phyloP scores from a whole-genome alignment of 2,797 vertebrate genomes.

The Microchirus variegatus region DNA sequence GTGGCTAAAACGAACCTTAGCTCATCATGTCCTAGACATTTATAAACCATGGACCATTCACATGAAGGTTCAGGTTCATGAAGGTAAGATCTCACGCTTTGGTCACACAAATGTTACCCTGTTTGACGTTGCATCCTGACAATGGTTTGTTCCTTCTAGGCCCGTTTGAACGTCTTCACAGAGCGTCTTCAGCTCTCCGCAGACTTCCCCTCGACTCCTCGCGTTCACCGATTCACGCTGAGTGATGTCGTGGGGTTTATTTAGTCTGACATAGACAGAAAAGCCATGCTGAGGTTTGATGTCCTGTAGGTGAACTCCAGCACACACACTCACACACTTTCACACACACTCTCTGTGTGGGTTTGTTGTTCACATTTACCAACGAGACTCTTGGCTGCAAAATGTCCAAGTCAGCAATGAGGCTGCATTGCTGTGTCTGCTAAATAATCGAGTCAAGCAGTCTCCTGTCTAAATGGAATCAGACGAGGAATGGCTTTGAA shows the following conservation, averaged over 20 bases:
- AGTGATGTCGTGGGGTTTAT: conserved; percentile 8
- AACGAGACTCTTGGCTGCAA: conserved; percentile 59
- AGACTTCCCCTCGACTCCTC: conserved; percentile 10
- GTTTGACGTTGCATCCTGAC: no score
- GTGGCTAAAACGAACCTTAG: no score
- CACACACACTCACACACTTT: no score
- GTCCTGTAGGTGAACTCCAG: conserved; percentile 66
- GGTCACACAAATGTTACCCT: no score
- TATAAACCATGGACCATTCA: no score
- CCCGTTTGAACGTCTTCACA: conserved; percentile 16
- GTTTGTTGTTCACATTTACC: conserved; percentile 64
- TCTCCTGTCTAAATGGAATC: conserved; percentile 34
- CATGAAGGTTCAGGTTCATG: no score
- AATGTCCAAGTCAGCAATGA: conserved; percentile 56
- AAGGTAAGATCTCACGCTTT: no score
- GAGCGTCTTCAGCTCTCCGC: conserved; percentile 8
- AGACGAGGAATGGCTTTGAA: conserved; percentile 25
- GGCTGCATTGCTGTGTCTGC: conserved; percentile 30
- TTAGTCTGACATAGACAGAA: conserved; percentile 8
- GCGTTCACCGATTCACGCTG: neutral
- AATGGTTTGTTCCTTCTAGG: neutral
- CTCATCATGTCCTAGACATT: no score
- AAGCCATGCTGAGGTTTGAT: conserved; percentile 11
- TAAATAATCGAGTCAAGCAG: conserved; percentile 39
- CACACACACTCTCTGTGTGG: conserved; percentile 42